Evolutionary conservation across 2,113 vertebrate genomes (phyloP).

Genomic region (Muntiacus muntjak): DNA sequence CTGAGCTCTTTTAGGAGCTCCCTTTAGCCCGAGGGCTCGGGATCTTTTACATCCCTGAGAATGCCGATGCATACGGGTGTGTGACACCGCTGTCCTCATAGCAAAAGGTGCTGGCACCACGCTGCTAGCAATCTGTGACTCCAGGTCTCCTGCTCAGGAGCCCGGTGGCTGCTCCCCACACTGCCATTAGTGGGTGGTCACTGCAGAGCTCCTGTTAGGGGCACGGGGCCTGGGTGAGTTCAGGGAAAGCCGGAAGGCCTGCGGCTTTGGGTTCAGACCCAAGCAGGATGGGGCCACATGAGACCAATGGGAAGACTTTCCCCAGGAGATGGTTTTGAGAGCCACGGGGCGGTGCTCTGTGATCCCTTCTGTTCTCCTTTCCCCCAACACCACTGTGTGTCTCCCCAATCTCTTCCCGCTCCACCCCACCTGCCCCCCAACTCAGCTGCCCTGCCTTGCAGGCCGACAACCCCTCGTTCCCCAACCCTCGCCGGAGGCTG

Average conservation of each 20-base stretch:
- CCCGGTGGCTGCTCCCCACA: not conserved
- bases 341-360: not conserved
- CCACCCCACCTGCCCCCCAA: not conserved
- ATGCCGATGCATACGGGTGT: accelerated
- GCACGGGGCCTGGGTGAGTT: not conserved
- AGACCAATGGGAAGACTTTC: not conserved
- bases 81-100: not conserved
- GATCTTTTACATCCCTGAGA: not conserved
- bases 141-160: accelerated
- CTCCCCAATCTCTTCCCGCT: accelerated
- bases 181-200: not conserved
- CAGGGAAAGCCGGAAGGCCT: not conserved
- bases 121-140: accelerated
- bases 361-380: too few relatives aligned
- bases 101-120: not conserved
- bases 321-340: not conserved
- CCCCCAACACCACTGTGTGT: accelerated
- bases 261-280: not conserved
- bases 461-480: slow-evolving; percentile 89
- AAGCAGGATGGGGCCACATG: accelerated
- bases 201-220: not conserved
- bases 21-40: not conserved
- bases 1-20: not conserved
- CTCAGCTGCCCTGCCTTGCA: not conserved
- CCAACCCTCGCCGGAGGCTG: slow-evolving; percentile 92